These are phyloP conservation scores for Temnothorax ravouxi DNA, from an alignment of 2,888 invertebrate species.

Conservation along the genomic window DNA sequence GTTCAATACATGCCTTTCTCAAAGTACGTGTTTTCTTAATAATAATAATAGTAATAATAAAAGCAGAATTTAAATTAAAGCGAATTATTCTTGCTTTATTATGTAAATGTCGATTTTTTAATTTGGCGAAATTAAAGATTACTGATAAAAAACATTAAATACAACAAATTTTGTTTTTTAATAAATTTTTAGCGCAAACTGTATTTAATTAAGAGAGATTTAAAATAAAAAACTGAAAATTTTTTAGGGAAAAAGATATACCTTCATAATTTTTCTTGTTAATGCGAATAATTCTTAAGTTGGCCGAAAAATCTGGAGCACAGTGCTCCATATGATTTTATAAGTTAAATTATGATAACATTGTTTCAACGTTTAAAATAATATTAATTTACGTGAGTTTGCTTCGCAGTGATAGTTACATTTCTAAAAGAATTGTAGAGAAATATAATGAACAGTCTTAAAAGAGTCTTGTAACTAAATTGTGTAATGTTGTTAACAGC, in stretches of 20 bases:
- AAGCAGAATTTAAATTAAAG: not conserved
- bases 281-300: not conserved
- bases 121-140: not conserved
- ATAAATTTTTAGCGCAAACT: not conserved
- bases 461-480: not conserved
- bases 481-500: constrained; percentile 19
- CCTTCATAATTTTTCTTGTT: not conserved
- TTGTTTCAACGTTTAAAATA: not conserved
- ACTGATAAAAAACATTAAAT: not conserved
- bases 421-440: not conserved
- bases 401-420: not conserved
- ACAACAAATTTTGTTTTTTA: not conserved
- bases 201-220: not conserved
- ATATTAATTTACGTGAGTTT: not conserved
- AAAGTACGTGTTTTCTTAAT: not conserved
- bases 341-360: not conserved
- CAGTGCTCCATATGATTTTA: not conserved
- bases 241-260: not conserved
- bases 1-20: not conserved
- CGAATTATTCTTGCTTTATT: not conserved
- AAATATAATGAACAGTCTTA: not conserved
- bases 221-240: not conserved
- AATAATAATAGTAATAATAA: too few species aligned
- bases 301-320: not conserved
- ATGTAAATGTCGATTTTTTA: not conserved